Evolutionary conservation across 2,113 vertebrate species (phyloP).

Genomic region (Eretmodus cyanostictus): DNA sequence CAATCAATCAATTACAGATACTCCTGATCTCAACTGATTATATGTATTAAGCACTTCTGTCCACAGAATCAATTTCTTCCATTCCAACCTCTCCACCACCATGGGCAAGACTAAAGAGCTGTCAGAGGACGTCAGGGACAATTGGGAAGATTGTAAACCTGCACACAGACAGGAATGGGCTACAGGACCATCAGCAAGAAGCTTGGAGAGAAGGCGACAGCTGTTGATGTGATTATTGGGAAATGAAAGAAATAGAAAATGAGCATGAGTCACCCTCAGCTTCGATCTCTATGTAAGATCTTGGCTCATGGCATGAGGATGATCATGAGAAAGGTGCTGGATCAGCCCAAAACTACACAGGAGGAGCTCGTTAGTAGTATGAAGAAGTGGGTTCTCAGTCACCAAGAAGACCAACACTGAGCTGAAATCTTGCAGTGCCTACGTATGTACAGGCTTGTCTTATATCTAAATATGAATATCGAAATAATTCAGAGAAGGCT

Average conservation of each 20-base stretch:
- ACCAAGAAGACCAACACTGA: background rate
- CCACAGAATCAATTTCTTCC: background rate
- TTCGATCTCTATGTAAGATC: background rate
- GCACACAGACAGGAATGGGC: background rate
- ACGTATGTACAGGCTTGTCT: background rate
- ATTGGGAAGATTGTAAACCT: background rate
- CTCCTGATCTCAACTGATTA: background rate
- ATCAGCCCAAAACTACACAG: background rate
- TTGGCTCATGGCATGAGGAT: background rate
- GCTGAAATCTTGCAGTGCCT: background rate
- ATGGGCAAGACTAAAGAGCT: background rate
- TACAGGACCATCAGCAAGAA: background rate
- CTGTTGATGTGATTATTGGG: background rate
- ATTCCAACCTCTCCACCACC: background rate
- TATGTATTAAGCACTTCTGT: background rate
- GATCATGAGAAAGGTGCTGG: background rate
- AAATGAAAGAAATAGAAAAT: background rate
- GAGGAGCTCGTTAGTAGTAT: background rate
- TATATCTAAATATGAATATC: background rate
- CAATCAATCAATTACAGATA: background rate
- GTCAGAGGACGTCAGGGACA: background rate
- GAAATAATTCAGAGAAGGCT: background rate
- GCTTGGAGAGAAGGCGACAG: rapidly evolving
- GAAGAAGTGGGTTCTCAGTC: background rate
- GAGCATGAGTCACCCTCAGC: background rate